Evolutionary conservation across 30 jellyfish, hydroid and myxozoan species (phyloP).

Genomic region (Pseudorhiza aurosa): DNA sequence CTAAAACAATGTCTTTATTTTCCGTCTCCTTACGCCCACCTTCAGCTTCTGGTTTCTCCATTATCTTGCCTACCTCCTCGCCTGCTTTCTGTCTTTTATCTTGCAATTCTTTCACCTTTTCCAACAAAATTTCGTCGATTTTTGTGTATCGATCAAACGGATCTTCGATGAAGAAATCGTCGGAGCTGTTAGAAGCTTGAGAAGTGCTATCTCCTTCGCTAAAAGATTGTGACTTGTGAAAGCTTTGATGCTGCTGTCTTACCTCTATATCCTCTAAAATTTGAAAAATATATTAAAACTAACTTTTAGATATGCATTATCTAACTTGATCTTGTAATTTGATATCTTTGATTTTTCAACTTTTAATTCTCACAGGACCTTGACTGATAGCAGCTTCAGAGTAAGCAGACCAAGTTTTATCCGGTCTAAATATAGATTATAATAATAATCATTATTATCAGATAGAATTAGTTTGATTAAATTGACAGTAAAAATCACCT

Average conservation of each 20-base stretch:
- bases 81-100: background rate
- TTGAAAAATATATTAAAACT: too few relatives aligned
- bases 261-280: background rate
- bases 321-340: too few relatives aligned
- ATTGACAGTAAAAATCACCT: too few relatives aligned
- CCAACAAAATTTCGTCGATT: background rate
- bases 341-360: too few relatives aligned
- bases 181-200: background rate
- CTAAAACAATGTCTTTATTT: too few relatives aligned
- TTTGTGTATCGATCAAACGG: constrained; percentile 9
- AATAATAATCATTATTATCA: too few relatives aligned
- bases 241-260: background rate
- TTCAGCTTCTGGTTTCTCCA: background rate
- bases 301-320: too few relatives aligned
- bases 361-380: too few relatives aligned
- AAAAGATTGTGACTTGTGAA: background rate
- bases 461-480: too few relatives aligned
- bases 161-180: constrained; percentile 12
- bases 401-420: too few relatives aligned
- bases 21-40: background rate
- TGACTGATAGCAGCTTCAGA: too few relatives aligned
- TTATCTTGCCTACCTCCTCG: background rate
- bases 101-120: constrained; percentile 1
- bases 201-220: constrained; percentile 2
- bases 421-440: too few relatives aligned